Evolutionary conservation across 2,113 vertebrate species (phyloP), one percentile per base, ranked within the genome.

Genomic region (Dicaeum eximium): DNA sequence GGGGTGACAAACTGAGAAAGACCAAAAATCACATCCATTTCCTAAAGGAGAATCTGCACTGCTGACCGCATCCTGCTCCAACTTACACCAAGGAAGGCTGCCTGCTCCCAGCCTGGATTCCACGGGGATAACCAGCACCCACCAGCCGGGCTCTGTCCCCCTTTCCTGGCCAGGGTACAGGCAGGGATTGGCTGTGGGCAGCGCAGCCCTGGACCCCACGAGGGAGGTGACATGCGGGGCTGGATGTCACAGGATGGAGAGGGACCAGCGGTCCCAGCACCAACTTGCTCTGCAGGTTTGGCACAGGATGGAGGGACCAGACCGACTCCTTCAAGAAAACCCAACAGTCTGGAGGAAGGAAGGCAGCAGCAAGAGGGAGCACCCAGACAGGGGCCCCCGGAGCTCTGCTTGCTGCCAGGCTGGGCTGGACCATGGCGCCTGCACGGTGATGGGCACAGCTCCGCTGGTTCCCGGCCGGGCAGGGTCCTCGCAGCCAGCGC

Each of bases 241-340:
- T 91, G 95, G 78, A 44, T 89, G 90, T 79, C 96, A 85, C 33
- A 11, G 92, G 74, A 82, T 50, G 79, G 61, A 80, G 69, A 67
- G 45, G 60, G 9, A 81, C 3, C 4, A 73, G 60, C 14, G 3
- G 66, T 82, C 93, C 74, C 85, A 30, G 87, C 6, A 3, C 93
- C 96, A 53, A 82, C 88, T 82, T 6, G 78, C 60, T 92, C 93
- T 74, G 90, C 87, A 56, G 95, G 87, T 92, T 81, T 84, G 87
- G 89, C 93, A 83, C 30, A 2, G 67, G 60, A 35, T 33, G 56
- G 42, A 86, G 44, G 44, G 69, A 67, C 31, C 78, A 37, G 80
- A 35, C 22, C 4, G 33, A 54, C 56, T 87, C 51, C 85, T 75
- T 60, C 81, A 53, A 37, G 47, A 50, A 38, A 84, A 84, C 35